phyloP scores from a whole-genome alignment of 2,113 vertebrate species.

The Poeciliopsis turrubarensis region DNA sequence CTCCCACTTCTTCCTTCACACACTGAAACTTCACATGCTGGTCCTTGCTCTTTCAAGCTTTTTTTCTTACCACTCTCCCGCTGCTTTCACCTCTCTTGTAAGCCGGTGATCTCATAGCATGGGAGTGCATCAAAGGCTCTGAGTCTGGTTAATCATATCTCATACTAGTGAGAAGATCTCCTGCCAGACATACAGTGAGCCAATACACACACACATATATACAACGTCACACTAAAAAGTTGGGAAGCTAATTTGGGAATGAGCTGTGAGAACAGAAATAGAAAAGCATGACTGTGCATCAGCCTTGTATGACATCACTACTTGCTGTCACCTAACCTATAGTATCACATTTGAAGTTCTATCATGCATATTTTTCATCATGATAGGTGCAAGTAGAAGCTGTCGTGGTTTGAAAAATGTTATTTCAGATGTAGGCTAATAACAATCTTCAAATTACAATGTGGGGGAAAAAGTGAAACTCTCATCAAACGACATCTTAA shows the following conservation, averaged over 20 bases:
- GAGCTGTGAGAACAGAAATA: conserved; percentile 17
- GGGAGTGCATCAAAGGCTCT: conserved; percentile 44
- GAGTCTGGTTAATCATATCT: conserved; percentile 44
- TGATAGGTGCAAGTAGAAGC: conserved; percentile 36
- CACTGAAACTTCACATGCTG: conserved; percentile 12
- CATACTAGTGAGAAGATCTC: conserved; percentile 23
- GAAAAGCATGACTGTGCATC: conserved; percentile 45
- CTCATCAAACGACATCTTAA: conserved; percentile 46
- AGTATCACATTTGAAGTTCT: conserved; percentile 19
- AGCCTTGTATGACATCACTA: conserved; percentile 36
- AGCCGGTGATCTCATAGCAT: conserved; percentile 58
- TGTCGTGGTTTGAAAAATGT: conserved; percentile 40
- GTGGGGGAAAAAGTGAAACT: conserved; percentile 50
- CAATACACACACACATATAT: neutral
- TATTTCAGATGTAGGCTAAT: conserved; percentile 27
- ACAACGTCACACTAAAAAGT: conserved; percentile 10
- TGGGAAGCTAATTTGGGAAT: conserved; percentile 13
- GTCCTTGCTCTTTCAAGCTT: conserved; percentile 31
- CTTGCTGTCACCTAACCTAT: conserved; percentile 4
- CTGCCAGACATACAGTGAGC: conserved; percentile 10
- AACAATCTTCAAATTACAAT: conserved; percentile 41
- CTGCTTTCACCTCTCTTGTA: conserved; percentile 13
- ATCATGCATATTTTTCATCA: conserved; percentile 4
- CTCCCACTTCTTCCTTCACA: conserved; percentile 2
- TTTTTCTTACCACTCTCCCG: conserved; percentile 22